Conservation (phyloP, 2,113 vertebrate genomes). For the Clinocottus analis region DNA sequence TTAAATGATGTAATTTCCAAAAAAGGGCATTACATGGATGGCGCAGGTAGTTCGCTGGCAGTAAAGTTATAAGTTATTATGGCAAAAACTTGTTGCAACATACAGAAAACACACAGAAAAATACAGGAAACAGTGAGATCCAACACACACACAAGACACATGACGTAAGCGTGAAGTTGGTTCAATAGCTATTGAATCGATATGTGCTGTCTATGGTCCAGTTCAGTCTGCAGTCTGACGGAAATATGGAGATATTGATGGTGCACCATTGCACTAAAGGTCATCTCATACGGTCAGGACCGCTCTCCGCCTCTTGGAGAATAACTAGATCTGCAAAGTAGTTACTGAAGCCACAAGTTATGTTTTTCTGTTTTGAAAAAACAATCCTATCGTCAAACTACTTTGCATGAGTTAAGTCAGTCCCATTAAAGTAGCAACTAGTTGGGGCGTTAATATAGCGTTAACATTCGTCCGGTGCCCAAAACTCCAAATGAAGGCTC, state of each 20-base stretch:
- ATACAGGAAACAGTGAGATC: background rate
- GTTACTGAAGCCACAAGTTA: background rate
- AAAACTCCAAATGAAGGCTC: background rate
- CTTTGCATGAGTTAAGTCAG: background rate
- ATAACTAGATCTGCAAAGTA: background rate
- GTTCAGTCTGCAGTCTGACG: constrained; percentile 19
- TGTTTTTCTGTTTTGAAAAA: background rate
- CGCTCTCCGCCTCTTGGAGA: background rate
- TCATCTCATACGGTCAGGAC: constrained; percentile 20
- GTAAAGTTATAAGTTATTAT: background rate
- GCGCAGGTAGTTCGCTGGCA: too few relatives aligned
- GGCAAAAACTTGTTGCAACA: background rate
- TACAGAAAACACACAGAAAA: background rate
- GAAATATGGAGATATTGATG: constrained; percentile 34
- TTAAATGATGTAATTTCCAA: background rate
- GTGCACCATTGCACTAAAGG: constrained; percentile 43
- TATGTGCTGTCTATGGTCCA: constrained; percentile 26
- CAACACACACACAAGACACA: constrained; percentile 8
- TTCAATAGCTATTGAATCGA: constrained; percentile 37
- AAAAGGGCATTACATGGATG: background rate
- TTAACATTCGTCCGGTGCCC: background rate
- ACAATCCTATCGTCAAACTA: too few relatives aligned
- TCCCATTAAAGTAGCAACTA: background rate
- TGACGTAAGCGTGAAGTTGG: background rate
- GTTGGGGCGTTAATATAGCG: too few relatives aligned